Evolutionary conservation across 2,888 invertebrate genomes (phyloP).

Genomic region (Catocala sponsa): DNA sequence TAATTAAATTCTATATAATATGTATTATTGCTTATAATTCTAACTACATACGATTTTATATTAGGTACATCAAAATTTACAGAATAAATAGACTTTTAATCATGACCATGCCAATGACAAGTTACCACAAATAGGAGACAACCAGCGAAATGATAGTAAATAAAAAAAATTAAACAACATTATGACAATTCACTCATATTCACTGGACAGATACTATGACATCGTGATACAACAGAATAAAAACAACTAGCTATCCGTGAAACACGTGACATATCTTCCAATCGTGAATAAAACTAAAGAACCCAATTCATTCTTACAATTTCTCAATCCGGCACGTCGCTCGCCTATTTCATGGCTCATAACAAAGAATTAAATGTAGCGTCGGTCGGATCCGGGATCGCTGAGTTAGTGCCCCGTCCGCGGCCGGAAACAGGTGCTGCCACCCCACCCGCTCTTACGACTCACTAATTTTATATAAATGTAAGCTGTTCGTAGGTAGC

Average conservation of each 20-base stretch:
- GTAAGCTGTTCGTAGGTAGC: slow-evolving; percentile 31
- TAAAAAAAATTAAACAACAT: too few relatives aligned
- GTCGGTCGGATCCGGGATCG: slow-evolving; percentile 73
- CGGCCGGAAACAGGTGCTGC: slow-evolving; percentile 78
- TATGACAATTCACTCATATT: too few relatives aligned
- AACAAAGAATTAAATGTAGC: slow-evolving; percentile 77
- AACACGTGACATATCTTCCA: slow-evolving; percentile 31
- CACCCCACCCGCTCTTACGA: slow-evolving; percentile 68
- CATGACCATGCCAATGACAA: too few relatives aligned
- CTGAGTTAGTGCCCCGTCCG: slow-evolving; percentile 77
- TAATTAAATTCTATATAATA: too few relatives aligned
- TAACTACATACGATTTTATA: too few relatives aligned
- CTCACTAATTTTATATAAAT: slow-evolving; percentile 76
- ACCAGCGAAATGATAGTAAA: too few relatives aligned
- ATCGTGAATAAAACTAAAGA: slow-evolving; percentile 47
- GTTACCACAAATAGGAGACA: too few relatives aligned
- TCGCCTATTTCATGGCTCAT: slow-evolving; percentile 54
- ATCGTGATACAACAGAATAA: slow-evolving; percentile 16
- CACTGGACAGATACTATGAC: too few relatives aligned
- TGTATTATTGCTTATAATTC: too few relatives aligned
- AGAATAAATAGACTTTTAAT: too few relatives aligned
- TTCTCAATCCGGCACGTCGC: slow-evolving; percentile 28
- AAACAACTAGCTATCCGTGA: slow-evolving; percentile 40
- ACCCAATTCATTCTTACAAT: slow-evolving; percentile 43
- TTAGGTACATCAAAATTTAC: too few relatives aligned